phyloP scores from a whole-genome alignment of 2,797 vertebrate genomes.

The Graptemys geographica region DNA sequence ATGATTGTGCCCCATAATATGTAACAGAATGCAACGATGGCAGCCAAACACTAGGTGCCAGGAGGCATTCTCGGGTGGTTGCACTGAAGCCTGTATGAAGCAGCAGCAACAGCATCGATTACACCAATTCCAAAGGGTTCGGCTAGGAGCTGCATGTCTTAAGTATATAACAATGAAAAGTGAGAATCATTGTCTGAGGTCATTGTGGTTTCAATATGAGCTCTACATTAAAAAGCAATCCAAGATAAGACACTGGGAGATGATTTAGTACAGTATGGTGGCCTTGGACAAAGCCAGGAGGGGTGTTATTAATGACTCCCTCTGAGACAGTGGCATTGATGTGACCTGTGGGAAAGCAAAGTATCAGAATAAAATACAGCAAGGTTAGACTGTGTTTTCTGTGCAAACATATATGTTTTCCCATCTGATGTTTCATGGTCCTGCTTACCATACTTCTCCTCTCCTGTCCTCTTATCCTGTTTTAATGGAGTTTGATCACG shows the following conservation, averaged over 20 bases:
- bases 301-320: neutral
- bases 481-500: neutral
- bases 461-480: neutral
- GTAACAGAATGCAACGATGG: neutral
- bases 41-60: slow-evolving; percentile 45
- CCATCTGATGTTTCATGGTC: neutral
- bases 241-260: fast-evolving
- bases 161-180: neutral
- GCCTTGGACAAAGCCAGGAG: neutral
- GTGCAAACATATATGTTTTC: neutral
- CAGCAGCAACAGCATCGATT: neutral
- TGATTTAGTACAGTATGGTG: neutral
- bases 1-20: neutral
- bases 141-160: neutral
- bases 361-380: neutral
- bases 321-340: neutral
- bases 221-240: fast-evolving
- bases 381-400: neutral
- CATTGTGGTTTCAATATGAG: fast-evolving
- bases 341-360: neutral
- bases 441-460: neutral
- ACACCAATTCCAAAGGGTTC: neutral
- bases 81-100: neutral
- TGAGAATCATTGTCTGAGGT: neutral
- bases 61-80: neutral